Evolutionary conservation across 2,888 invertebrate species (phyloP), one percentile per base, ranked within the genome.

Genomic region (Anthophora plumipes): DNA sequence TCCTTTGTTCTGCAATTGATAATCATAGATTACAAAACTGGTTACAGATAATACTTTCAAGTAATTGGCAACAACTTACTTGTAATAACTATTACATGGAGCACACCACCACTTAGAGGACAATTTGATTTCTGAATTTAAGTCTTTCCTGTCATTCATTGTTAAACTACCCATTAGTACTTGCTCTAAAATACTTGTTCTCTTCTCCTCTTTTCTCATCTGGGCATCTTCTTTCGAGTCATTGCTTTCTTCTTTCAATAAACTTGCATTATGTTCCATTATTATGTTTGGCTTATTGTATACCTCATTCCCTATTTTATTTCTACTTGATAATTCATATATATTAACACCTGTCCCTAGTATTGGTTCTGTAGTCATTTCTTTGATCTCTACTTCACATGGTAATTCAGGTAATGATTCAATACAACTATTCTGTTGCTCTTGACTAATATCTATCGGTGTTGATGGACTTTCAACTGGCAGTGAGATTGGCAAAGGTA

Each of bases 41-140:
- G 17, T 46, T 46, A 17, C 4, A 37, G 39, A 12, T 0, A 12
- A 60, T 22, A 50, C 11, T 39, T 41, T 25, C 31, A 22, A 20
- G 0, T 25, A 54, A 52, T 52, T 25, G 43, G 12, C n/a, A 11
- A 9, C 55, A 52, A 80, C 86, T 79, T 80, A 92, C 91, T 89
- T 90, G 55, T 88, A 92, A 75, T 92, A 92, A 88, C 79, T 90
- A 82, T 92, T 92, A 70, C 92, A 92, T 3, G 91, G 91, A n/a
- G 91, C 85, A n/a, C 92, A 92, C 90, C 91, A 91, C 91, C 91
- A 92, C 60, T 91, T 84, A 6, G 92, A 91, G 25, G 85, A 90
- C 9, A 89, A 80, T 50, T 86, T 88, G 20, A 75, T 50, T 71
- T 85, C 88, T 6, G 87, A 72, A 39, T 88, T 83, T 7, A 86